Conservation (phyloP, 2,888 invertebrate species). For the Ligdia adustata region DNA sequence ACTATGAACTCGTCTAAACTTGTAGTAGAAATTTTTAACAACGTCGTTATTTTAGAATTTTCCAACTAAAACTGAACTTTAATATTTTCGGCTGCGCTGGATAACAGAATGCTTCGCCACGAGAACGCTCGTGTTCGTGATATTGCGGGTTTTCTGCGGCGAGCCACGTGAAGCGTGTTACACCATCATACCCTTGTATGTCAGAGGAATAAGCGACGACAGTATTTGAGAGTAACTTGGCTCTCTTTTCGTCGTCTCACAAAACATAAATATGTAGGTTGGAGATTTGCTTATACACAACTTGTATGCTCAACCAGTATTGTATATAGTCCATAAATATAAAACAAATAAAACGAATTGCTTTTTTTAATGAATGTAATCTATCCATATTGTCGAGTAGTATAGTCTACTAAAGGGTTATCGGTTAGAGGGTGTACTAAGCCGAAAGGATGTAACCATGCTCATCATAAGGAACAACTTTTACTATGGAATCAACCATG, state of each 20-base stretch:
- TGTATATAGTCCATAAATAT: conserved; percentile 51
- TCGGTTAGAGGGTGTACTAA: too few relatives aligned
- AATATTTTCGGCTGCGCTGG: conserved; percentile 39
- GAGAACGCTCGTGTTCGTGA: conserved; percentile 41
- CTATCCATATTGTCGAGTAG: too few relatives aligned
- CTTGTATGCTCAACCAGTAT: too few relatives aligned
- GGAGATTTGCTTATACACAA: too few relatives aligned
- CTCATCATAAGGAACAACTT: too few relatives aligned
- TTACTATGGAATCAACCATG: too few relatives aligned
- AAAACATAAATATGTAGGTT: too few relatives aligned
- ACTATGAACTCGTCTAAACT: background rate
- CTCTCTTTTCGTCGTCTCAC: conserved; percentile 44
- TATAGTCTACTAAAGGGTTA: too few relatives aligned
- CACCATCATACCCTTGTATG: conserved; percentile 53
- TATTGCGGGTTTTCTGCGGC: conserved; percentile 50
- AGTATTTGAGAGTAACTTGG: conserved; percentile 55
- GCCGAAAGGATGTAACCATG: too few relatives aligned
- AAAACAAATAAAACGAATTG: too few relatives aligned
- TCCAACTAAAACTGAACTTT: background rate
- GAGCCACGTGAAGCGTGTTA: conserved; percentile 54
- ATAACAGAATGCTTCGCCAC: conserved; percentile 42
- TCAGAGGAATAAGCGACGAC: conserved; percentile 59
- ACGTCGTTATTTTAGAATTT: background rate
- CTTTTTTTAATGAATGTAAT: too few relatives aligned
- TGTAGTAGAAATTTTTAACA: background rate